A percentile compares a stretch with the other conserved stretches of the same genome.
Conservation (phyloP, 64 coral and sea anemone species). For the Montipora capricornis region DNA sequence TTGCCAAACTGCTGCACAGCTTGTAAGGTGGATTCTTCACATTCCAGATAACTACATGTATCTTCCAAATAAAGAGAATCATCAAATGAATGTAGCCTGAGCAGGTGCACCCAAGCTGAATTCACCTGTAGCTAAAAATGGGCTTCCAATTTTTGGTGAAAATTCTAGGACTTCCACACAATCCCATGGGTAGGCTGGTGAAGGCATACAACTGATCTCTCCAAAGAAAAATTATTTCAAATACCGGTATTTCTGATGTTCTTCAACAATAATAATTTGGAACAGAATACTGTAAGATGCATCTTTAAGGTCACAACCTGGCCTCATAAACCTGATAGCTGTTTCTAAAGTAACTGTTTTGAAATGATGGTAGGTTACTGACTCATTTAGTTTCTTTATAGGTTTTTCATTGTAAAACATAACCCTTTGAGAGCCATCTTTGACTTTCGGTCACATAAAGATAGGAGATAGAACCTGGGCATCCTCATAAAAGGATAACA, state of each 20-base stretch:
- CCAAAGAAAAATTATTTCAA: slow-evolving; percentile 68
- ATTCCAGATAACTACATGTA: background rate
- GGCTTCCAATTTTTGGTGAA: slow-evolving; percentile 82
- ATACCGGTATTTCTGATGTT: background rate
- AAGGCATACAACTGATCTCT: slow-evolving; percentile 71
- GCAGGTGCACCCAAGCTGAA: slow-evolving; percentile 52
- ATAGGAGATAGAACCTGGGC: too few species aligned
- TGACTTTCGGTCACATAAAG: too few species aligned
- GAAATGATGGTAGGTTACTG: slow-evolving; percentile 73
- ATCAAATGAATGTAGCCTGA: slow-evolving; percentile 61
- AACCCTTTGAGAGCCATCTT: too few species aligned
- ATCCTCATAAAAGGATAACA: too few species aligned
- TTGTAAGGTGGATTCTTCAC: slow-evolving; percentile 10
- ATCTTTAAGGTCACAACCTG: slow-evolving; percentile 56
- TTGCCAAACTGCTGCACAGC: slow-evolving; percentile 13
- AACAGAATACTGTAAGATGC: slow-evolving; percentile 65
- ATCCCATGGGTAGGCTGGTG: slow-evolving; percentile 65
- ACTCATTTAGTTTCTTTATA: too few species aligned
- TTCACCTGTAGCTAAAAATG: slow-evolving; percentile 43
- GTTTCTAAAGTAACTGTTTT: slow-evolving; percentile 84
- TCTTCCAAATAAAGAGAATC: slow-evolving; percentile 43
- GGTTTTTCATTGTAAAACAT: too few species aligned
- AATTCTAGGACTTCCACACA: slow-evolving; percentile 67
- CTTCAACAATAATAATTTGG: slow-evolving; percentile 29
- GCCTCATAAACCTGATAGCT: slow-evolving; percentile 75